A percentile compares a stretch with the other conserved stretches of the same genome.
Conservation (phyloP, 2,113 vertebrate species). For the Atractosteus spatula region DNA sequence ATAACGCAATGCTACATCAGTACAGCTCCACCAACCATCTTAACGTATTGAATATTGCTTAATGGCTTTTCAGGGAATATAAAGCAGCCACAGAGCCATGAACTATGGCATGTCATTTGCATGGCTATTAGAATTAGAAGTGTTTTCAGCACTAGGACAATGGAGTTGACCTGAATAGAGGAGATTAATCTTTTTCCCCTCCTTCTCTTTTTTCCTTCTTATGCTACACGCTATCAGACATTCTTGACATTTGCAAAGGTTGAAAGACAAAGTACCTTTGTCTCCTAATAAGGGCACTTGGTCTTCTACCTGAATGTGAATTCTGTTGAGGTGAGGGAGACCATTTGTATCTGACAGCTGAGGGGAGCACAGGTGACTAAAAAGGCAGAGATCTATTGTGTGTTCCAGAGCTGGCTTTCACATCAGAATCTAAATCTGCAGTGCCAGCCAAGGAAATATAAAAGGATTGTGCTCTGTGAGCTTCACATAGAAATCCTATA, state of each 20-base stretch:
- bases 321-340: conserved; percentile 24
- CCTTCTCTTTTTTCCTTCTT: conserved; percentile 21
- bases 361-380: not conserved
- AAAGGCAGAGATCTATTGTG: too few relatives aligned
- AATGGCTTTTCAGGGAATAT: too few relatives aligned
- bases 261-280: conserved; percentile 75
- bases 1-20: too few relatives aligned
- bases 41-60: too few relatives aligned
- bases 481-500: too few relatives aligned
- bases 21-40: too few relatives aligned
- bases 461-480: too few relatives aligned
- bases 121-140: conserved; percentile 10
- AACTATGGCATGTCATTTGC: not conserved
- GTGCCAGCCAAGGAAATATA: too few relatives aligned
- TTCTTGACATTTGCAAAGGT: conserved; percentile 78
- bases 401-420: too few relatives aligned
- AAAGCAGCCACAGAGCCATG: too few relatives aligned
- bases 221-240: conserved; percentile 50
- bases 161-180: conserved; percentile 8
- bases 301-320: conserved; percentile 63
- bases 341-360: conserved; percentile 15
- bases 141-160: conserved; percentile 7
- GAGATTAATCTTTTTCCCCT: conserved; percentile 16
- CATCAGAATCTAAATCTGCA: not conserved
- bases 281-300: conserved; percentile 66